Conservation (phyloP, 2,797 vertebrate genomes). For the Carduelis carduelis region DNA sequence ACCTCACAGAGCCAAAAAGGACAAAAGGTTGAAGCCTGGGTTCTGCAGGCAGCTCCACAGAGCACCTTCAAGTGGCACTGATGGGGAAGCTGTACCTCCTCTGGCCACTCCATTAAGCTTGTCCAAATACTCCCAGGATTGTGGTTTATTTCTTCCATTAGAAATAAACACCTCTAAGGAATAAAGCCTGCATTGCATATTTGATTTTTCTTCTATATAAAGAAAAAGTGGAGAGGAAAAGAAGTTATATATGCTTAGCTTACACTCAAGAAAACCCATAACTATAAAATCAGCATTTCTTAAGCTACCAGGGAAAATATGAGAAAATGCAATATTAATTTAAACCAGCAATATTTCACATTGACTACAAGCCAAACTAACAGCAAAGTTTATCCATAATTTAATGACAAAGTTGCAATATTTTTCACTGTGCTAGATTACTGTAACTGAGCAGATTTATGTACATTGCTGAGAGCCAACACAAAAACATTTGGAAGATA, state of each 20-base stretch:
- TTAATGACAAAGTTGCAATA: neutral
- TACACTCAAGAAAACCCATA: neutral
- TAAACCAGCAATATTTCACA: neutral
- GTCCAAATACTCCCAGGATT: neutral
- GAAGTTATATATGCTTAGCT: neutral
- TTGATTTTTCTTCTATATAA: neutral
- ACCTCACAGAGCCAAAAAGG: neutral
- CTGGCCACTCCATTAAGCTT: neutral
- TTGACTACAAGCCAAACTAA: neutral
- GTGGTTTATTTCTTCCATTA: neutral
- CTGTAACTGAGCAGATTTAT: conserved; percentile 16
- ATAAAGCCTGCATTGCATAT: neutral
- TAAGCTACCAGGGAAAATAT: neutral
- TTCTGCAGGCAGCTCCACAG: accelerated
- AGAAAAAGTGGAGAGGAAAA: neutral
- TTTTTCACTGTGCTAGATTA: neutral
- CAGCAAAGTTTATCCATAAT: neutral
- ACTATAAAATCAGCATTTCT: neutral
- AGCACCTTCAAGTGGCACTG: neutral
- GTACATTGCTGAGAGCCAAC: neutral
- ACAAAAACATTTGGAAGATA: conserved; percentile 22
- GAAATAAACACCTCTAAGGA: neutral
- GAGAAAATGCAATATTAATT: conserved; percentile 5
- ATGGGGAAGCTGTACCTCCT: neutral
- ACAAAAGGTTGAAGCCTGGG: neutral